Conservation (phyloP, 2,113 vertebrate genomes). For the Amphiprion percula region DNA sequence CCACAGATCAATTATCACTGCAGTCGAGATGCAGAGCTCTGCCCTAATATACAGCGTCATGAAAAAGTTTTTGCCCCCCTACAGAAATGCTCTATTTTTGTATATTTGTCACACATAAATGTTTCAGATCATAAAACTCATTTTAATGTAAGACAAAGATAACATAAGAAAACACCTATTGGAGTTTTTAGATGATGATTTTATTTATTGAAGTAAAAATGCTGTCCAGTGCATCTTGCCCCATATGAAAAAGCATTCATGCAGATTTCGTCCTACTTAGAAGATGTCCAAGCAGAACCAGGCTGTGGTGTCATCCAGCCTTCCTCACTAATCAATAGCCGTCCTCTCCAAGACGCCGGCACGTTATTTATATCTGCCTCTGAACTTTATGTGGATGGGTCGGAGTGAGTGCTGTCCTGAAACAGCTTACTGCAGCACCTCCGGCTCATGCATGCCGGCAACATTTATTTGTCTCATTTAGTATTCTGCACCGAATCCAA, state of each 20-base stretch:
- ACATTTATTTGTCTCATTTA: slow-evolving; percentile 79
- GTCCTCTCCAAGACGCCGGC: slow-evolving; percentile 65
- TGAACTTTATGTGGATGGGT: slow-evolving; percentile 77
- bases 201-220: no score
- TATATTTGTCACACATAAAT: no score
- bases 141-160: no score
- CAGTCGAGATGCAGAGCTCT: background rate
- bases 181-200: no score
- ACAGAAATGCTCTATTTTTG: no score
- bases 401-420: slow-evolving; percentile 75
- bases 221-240: no score
- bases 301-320: slow-evolving; percentile 61
- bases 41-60: no score
- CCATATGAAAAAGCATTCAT: background rate
- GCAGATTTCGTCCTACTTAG: background rate
- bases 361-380: slow-evolving; percentile 77
- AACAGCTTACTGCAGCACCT: slow-evolving; percentile 82
- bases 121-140: no score
- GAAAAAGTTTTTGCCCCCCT: no score
- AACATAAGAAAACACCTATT: no score
- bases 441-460: slow-evolving; percentile 43
- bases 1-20: background rate
- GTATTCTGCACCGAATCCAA: slow-evolving; percentile 76
- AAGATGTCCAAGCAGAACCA: slow-evolving; percentile 55
- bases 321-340: slow-evolving; percentile 77